These are phyloP conservation scores for Philereme vetulata DNA, from an alignment of 2,888 invertebrate genomes.

Conservation along the genomic window DNA sequence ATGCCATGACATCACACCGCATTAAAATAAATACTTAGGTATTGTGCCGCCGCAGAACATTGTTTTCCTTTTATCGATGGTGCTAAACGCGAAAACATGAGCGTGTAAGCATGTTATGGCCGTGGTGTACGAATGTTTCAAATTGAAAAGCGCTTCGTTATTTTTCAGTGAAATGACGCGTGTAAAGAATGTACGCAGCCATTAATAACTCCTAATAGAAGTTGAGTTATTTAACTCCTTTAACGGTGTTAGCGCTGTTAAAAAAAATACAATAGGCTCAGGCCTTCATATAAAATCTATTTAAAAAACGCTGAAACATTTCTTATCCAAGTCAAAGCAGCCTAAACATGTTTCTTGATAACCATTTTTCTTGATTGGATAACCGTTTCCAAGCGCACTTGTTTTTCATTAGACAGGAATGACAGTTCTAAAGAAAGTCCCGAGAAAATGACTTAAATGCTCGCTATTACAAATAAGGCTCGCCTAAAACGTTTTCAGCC, in stretches of 20 bases:
- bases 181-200: not conserved
- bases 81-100: constrained; percentile 40
- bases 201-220: not conserved
- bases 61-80: constrained; percentile 50
- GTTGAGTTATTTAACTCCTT: not conserved
- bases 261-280: not conserved
- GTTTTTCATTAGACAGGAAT: constrained; percentile 19
- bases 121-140: constrained; percentile 12
- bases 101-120: constrained; percentile 23
- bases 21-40: constrained; percentile 48
- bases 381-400: not conserved
- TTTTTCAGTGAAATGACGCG: constrained; percentile 5
- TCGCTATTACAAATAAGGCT: constrained; percentile 19
- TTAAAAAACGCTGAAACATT: too few relatives aligned
- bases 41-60: constrained; percentile 41
- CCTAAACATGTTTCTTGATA: too few relatives aligned
- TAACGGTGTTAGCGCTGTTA: not conserved
- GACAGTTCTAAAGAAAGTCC: constrained; percentile 7
- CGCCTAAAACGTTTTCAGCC: constrained; percentile 9
- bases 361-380: too few relatives aligned
- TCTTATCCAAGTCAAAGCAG: too few relatives aligned
- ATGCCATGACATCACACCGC: constrained; percentile 44
- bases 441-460: constrained; percentile 12
- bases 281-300: not conserved
- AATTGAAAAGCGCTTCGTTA: constrained; percentile 2